Evolutionary conservation across 2,113 vertebrate genomes (phyloP).

Genomic region (Zosterops japonicus): DNA sequence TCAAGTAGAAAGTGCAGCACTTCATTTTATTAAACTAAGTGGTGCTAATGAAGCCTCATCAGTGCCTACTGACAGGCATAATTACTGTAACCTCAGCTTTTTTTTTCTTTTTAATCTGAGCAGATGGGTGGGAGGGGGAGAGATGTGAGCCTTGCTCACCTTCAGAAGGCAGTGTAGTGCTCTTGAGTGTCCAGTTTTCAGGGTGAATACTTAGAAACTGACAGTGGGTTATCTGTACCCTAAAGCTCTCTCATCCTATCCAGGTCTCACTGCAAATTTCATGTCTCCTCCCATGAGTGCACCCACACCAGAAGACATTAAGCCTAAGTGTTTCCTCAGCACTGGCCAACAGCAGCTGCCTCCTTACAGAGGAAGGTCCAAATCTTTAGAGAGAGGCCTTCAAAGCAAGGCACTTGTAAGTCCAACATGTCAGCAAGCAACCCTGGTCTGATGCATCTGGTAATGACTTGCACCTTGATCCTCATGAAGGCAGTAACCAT

Average conservation of each 20-base stretch:
- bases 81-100: background rate
- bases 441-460: background rate
- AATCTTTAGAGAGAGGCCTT: background rate
- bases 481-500: background rate
- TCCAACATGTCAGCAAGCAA: background rate
- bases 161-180: background rate
- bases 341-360: background rate
- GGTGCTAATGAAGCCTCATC: constrained; percentile 10
- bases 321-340: background rate
- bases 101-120: background rate
- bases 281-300: background rate
- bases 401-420: constrained; percentile 32
- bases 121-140: background rate
- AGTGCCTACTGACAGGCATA: background rate
- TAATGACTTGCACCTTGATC: background rate
- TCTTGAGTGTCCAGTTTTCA: background rate
- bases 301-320: background rate
- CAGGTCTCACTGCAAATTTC: background rate
- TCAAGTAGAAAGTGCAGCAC: background rate
- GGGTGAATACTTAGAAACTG: background rate
- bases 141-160: background rate
- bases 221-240: background rate
- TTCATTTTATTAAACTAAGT: constrained; percentile 21
- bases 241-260: background rate
- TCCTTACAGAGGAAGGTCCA: constrained; percentile 12